Evolutionary conservation across 2,888 invertebrate species (phyloP).

Genomic region (Parnassius smintheus): DNA sequence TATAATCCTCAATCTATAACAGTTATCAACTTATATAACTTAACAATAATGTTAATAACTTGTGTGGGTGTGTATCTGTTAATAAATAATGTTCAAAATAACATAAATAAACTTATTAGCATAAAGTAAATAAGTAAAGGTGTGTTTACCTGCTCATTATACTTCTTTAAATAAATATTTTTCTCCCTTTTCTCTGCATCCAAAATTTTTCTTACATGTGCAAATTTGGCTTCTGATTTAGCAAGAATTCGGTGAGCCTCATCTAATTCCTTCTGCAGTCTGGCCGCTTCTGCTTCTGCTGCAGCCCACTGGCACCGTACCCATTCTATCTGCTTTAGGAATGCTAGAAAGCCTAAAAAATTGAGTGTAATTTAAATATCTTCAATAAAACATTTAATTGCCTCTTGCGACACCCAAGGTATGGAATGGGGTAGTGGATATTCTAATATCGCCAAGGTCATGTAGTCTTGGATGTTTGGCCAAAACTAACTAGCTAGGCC

Average conservation of each 20-base stretch:
- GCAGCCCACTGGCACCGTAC: conserved; percentile 85
- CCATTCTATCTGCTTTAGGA: conserved; percentile 87
- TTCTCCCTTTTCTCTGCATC: conserved; percentile 89
- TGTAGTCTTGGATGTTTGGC: too few species aligned
- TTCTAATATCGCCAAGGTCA: too few species aligned
- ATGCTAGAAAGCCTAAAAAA: conserved; percentile 85
- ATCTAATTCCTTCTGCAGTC: conserved; percentile 86
- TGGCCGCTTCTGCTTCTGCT: conserved; percentile 86
- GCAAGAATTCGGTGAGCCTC: conserved; percentile 86
- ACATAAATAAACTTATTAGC: too few species aligned
- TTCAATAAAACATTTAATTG: neutral
- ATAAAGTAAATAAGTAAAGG: neutral
- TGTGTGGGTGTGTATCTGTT: too few species aligned
- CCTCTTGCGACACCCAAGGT: too few species aligned
- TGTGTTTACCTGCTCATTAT: conserved; percentile 83
- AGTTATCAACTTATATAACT: too few species aligned
- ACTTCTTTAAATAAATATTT: conserved; percentile 85
- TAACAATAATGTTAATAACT: too few species aligned
- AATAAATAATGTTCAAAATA: too few species aligned
- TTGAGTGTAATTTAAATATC: neutral
- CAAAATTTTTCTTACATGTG: conserved; percentile 89
- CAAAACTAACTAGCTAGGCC: too few species aligned
- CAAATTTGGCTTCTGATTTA: conserved; percentile 89
- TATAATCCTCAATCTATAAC: too few species aligned
- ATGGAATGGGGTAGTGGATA: too few species aligned